Conservation (phyloP, 2,888 invertebrate genomes). For the Coleophora flavipennella region DNA sequence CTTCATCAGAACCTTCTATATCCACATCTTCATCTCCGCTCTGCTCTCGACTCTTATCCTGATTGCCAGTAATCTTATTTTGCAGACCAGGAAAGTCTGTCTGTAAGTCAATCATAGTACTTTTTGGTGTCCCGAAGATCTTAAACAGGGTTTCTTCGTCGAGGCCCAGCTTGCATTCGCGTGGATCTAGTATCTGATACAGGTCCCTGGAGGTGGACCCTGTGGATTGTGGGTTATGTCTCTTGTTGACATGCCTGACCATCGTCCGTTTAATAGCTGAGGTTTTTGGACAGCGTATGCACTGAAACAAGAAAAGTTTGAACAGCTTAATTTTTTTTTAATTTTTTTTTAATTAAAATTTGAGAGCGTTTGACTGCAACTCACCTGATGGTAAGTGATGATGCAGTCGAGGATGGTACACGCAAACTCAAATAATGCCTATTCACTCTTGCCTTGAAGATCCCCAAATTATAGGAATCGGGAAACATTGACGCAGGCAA, state of each 20-base stretch:
- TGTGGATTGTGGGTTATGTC: slow-evolving; percentile 43
- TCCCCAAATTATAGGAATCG: no score
- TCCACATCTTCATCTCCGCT: slow-evolving; percentile 15
- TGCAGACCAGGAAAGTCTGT: slow-evolving; percentile 15
- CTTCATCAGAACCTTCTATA: slow-evolving; percentile 6
- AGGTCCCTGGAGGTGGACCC: slow-evolving; percentile 37
- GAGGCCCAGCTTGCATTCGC: slow-evolving; percentile 49
- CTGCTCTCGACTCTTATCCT: slow-evolving; percentile 7
- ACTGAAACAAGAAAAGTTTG: slow-evolving; percentile 45
- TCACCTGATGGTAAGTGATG: no score
- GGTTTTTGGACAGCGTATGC: slow-evolving; percentile 62
- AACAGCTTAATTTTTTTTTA: no score
- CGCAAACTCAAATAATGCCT: no score
- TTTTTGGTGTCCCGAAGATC: slow-evolving; percentile 53
- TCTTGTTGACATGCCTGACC: slow-evolving; percentile 54
- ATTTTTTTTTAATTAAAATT: no score
- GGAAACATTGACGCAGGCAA: no score
- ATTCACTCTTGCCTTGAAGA: no score
- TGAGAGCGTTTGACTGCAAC: no score
- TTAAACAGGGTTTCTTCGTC: slow-evolving; percentile 47
- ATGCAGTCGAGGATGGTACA: no score
- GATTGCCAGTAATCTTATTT: slow-evolving; percentile 1
- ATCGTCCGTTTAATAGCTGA: slow-evolving; percentile 60
- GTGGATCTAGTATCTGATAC: slow-evolving; percentile 46
- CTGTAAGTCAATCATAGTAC: slow-evolving; percentile 22